Conservation (phyloP, 2,113 vertebrate species). For the Cygnus buccinator region DNA sequence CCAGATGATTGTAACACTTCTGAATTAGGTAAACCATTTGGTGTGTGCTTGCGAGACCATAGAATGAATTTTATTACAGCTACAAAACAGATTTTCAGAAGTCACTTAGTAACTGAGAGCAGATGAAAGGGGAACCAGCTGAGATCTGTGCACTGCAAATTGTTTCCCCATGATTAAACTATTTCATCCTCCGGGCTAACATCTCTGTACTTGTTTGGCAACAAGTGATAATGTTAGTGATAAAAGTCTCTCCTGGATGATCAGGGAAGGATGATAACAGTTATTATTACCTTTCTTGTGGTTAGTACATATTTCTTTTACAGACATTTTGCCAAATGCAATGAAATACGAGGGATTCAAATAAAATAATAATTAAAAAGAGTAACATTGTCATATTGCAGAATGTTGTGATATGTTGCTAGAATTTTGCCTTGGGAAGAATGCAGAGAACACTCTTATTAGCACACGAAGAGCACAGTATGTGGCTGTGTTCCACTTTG, state of each 20-base stretch:
- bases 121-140: constrained; percentile 67
- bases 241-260: constrained; percentile 42
- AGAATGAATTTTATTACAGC: constrained; percentile 73
- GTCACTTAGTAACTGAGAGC: constrained; percentile 44
- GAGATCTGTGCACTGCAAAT: constrained; percentile 62
- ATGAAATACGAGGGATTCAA: neutral
- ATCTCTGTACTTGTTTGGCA: constrained; percentile 52
- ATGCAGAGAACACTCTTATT: neutral
- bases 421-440: neutral
- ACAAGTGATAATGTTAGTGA: constrained; percentile 49
- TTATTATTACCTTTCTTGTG: constrained; percentile 2
- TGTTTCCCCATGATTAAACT: constrained; percentile 68
- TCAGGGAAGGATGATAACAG: constrained; percentile 2
- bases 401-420: neutral
- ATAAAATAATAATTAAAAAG: neutral
- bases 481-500: neutral
- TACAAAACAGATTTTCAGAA: constrained; percentile 61
- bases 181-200: constrained; percentile 67
- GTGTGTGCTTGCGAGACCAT: neutral
- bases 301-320: neutral
- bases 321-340: constrained; percentile 4
- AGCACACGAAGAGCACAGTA: neutral
- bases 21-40: constrained; percentile 42
- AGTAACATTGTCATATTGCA: neutral
- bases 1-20: neutral